Conservation (phyloP, 2,113 vertebrate species). For the Heterochromis multidens region DNA sequence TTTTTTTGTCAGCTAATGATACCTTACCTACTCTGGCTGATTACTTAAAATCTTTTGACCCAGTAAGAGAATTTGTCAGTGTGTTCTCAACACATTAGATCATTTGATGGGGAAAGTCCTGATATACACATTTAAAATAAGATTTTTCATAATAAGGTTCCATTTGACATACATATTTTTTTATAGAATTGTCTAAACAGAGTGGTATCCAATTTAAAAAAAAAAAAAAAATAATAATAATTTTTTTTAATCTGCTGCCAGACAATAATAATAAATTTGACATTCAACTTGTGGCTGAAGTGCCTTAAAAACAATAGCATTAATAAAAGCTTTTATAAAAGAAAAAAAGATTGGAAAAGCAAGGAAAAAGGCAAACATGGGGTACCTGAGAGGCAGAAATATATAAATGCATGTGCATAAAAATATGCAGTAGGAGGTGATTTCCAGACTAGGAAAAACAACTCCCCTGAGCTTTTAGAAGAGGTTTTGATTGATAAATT, state of each 20-base stretch:
- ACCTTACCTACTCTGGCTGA: no score
- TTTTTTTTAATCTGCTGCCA: background rate
- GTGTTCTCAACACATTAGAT: background rate
- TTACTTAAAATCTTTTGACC: background rate
- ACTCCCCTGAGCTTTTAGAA: background rate
- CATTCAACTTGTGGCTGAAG: background rate
- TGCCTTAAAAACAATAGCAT: background rate
- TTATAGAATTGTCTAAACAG: background rate
- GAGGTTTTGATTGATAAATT: slow-evolving; percentile 21
- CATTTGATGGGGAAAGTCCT: fast-evolving
- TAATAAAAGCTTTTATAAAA: slow-evolving; percentile 1
- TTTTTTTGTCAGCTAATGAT: background rate
- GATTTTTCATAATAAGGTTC: background rate
- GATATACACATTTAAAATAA: background rate
- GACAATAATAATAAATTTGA: background rate
- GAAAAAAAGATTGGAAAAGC: background rate
- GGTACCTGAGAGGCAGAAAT: background rate
- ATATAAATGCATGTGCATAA: background rate
- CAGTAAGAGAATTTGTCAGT: background rate
- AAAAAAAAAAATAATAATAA: background rate
- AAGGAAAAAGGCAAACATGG: background rate
- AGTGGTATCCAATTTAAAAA: background rate
- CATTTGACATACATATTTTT: background rate
- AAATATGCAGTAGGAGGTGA: background rate
- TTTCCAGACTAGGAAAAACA: background rate